Base-by-base conservation (phyloP, 2,113 vertebrate genomes). In the Syngnathus scovelli region DNA sequence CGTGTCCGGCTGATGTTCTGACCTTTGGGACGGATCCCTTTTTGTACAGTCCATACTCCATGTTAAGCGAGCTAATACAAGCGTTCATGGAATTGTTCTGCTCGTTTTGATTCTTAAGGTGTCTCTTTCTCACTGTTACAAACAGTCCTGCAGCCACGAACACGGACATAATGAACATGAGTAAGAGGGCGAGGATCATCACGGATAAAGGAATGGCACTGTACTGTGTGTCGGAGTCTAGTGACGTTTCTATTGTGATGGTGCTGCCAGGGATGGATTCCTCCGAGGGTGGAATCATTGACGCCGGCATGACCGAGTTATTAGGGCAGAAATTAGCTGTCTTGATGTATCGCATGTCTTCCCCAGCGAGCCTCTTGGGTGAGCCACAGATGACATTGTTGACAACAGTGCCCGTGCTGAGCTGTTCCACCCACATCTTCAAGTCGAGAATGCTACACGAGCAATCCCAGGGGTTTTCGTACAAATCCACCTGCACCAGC, bases 401-500 rank as follows among this genome's bases (percentile, higher is more conserved):
- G 66, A 99, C 92, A 54, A 99, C 90, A 1, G 95, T 94, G 0
- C 96, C 96, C 0, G 86, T 92, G 80, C 93, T 94, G 56, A 99
- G 94, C 86, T 94, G 94, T 76, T 98, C 95, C 61, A 98, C 85
- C 97, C 96, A 99, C 74, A 91, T 90, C 83, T 94, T 96, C 90
- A 98, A 89, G 75, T 94, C 95, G 71, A 97, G 90, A 68, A 93
- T 92, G 48, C 92, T 89, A 56, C 97, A 99, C 2, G 93, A 94
- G 80, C 97, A 99, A 84, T 97, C 95, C 97, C 97, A 99, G 1
- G 97, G 97, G 88, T 99, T 99, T 89, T 99, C 96, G 2, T 94
- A 94, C 72, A 99, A 88, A 85, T 99, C 96, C 9, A 99, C 96
- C 83, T 99, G 97, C 75, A 99, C 93, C 66, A 99, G 86, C 0